These are phyloP conservation scores for Harlomillsia oculata DNA, from an alignment of 1,140 invertebrate genomes.

Conservation along the genomic window DNA sequence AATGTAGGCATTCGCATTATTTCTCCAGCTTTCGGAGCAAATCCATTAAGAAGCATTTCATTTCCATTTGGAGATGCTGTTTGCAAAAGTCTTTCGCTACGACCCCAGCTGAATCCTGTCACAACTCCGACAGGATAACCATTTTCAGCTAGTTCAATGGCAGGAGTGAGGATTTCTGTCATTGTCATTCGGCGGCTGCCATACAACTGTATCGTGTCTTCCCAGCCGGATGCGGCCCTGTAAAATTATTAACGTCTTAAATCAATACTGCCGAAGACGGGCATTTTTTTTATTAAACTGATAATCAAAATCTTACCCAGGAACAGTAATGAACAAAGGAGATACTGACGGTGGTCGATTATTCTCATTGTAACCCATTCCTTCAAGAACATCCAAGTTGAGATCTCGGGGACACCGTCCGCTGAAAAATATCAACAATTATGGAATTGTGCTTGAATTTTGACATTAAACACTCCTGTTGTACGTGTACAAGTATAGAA, in stretches of 20 bases:
- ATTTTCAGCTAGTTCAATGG: constrained; percentile 40
- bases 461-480: too few relatives aligned
- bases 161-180: constrained; percentile 37
- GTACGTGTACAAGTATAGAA: too few relatives aligned
- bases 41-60: constrained; percentile 39
- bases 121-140: constrained; percentile 39
- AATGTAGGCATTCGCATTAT: constrained; percentile 40
- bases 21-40: constrained; percentile 39
- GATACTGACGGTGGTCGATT: constrained; percentile 22
- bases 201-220: constrained; percentile 29
- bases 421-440: constrained; percentile 6
- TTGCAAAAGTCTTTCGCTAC: constrained; percentile 32
- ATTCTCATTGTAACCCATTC: constrained; percentile 21
- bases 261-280: neutral
- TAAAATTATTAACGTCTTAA: neutral
- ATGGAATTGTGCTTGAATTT: neutral
- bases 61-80: constrained; percentile 30
- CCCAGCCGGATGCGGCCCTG: constrained; percentile 28
- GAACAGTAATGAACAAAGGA: constrained; percentile 30
- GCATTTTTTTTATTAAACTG: neutral
- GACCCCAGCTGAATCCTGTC: constrained; percentile 37
- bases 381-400: constrained; percentile 9
- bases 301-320: constrained; percentile 23
- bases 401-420: constrained; percentile 22
- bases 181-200: constrained; percentile 30